Conservation (phyloP, 2,888 invertebrate species). For the Scotopteryx bipunctaria region DNA sequence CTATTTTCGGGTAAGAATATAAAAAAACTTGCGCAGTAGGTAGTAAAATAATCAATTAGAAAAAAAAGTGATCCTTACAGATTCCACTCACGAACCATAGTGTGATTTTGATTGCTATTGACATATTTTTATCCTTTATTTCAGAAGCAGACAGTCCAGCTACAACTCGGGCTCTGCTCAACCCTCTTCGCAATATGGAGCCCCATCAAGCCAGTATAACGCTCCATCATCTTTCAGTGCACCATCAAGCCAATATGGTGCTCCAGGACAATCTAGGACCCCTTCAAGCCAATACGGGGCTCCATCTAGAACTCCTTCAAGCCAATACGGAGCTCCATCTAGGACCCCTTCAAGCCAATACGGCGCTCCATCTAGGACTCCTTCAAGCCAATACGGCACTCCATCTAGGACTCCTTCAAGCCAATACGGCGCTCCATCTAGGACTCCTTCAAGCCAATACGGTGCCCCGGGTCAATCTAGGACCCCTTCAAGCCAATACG, state of each 20-base stretch:
- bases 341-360: constrained; percentile 47
- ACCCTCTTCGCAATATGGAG: constrained; percentile 57
- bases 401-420: constrained; percentile 31
- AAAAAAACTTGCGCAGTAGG: neutral
- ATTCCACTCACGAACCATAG: too few species aligned
- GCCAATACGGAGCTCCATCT: constrained; percentile 32
- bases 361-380: constrained; percentile 55
- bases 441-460: constrained; percentile 30
- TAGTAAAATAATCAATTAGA: too few species aligned
- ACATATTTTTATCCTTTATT: constrained; percentile 18
- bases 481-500: constrained; percentile 23
- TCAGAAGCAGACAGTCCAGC: constrained; percentile 54
- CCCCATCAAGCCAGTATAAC: too few species aligned
- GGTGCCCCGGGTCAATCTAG: constrained; percentile 23
- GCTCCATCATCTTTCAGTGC: too few species aligned
- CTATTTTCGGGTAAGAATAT: constrained; percentile 57
- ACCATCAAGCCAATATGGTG: constrained; percentile 55
- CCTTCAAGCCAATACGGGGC: constrained; percentile 58
- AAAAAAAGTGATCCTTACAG: too few species aligned
- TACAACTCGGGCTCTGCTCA: constrained; percentile 19
- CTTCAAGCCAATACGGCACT: constrained; percentile 30
- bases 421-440: constrained; percentile 17
- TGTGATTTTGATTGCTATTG: neutral
- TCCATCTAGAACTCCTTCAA: constrained; percentile 42
- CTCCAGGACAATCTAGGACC: constrained; percentile 58